Evolutionary conservation across 2,113 vertebrate genomes (phyloP), one percentile per base, ranked within the genome.

Genomic region (Entosphenus tridentatus): DNA sequence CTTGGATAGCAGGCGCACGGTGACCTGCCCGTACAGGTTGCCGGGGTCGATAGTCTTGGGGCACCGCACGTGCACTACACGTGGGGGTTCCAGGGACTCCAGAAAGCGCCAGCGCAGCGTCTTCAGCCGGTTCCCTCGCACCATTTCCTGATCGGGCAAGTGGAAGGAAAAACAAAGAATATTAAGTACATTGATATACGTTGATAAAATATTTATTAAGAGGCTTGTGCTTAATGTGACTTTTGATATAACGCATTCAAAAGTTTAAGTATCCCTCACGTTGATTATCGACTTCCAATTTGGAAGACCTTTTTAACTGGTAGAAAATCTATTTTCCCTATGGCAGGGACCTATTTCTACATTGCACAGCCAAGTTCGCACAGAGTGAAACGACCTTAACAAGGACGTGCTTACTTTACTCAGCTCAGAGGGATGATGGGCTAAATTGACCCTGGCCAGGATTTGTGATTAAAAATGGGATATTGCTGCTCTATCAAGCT

Each of bases 21-120:
- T 97, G 75, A 96, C 79, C 78, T 97, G 93, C 2, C 85, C 88
- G 0, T 92, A 97, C 10, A 87, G 56, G 76, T 95, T 89, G 65
- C 82, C 80, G 2, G 82, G 80, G 57, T 73, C 80, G 69, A 95
- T 57, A 74, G 95, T 58, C 72, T 82, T 79, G 0, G 85, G 77
- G 4, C 82, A 87, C 57, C 89, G 86, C 55, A 84, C 69, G 0
- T 98, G 93, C 16, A 95, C 87, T 72, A 95, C 80, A 2, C 75
- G 77, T 0, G 88, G 85, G 0, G 82, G 84, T 72, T 95, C 86
- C 71, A 97, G 71, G 0, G 93, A 96, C 72, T 87, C 86, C 2
- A 91, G 0, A 0, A 95, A 96, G 2, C 70, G 76, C 93, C 91
- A 97, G 2, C 76, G 80, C 67, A 96, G 82, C 0, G 89, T 93